Percentiles rank a stretch among this genome's conserved stretches.
These are phyloP conservation scores for Camponotus vicinus DNA, from an alignment of 1,140 invertebrate genomes.

Conservation along the genomic window DNA sequence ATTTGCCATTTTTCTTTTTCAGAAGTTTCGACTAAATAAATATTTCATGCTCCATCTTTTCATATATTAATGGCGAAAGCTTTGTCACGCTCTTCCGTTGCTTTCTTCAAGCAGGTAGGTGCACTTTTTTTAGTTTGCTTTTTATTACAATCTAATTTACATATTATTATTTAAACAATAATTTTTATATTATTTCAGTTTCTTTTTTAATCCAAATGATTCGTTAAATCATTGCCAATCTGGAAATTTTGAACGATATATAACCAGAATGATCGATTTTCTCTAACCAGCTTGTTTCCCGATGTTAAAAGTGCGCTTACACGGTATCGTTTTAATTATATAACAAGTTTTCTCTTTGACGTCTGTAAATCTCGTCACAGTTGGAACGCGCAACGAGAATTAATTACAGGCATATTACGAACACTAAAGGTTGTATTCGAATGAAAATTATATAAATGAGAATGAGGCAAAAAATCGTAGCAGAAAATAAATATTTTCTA, in stretches of 20 bases:
- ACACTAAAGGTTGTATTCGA: background rate
- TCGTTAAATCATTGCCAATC: too few species aligned
- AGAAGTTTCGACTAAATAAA: background rate
- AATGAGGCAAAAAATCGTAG: background rate
- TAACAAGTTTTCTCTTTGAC: slow-evolving; percentile 22
- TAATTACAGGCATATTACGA: background rate
- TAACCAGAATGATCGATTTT: background rate
- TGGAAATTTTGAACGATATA: background rate
- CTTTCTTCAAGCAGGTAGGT: slow-evolving; percentile 36
- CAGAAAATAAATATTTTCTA: background rate
- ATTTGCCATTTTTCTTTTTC: background rate
- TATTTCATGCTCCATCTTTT: background rate
- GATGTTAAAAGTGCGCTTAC: slow-evolving; percentile 23
- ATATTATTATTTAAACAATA: slow-evolving; percentile 2
- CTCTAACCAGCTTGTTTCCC: slow-evolving; percentile 1
- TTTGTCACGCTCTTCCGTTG: slow-evolving; percentile 3
- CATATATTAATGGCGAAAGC: slow-evolving; percentile 23
- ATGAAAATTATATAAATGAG: background rate
- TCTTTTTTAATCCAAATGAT: background rate
- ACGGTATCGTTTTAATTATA: slow-evolving; percentile 36
- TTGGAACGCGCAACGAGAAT: background rate
- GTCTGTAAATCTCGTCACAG: slow-evolving; percentile 29
- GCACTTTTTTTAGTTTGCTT: slow-evolving; percentile 31
- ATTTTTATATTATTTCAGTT: slow-evolving; percentile 14
- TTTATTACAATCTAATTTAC: slow-evolving; percentile 24